These are phyloP conservation scores for Pelochelys cantorii DNA, from an alignment of 2,797 vertebrate species.

Conservation along the genomic window DNA sequence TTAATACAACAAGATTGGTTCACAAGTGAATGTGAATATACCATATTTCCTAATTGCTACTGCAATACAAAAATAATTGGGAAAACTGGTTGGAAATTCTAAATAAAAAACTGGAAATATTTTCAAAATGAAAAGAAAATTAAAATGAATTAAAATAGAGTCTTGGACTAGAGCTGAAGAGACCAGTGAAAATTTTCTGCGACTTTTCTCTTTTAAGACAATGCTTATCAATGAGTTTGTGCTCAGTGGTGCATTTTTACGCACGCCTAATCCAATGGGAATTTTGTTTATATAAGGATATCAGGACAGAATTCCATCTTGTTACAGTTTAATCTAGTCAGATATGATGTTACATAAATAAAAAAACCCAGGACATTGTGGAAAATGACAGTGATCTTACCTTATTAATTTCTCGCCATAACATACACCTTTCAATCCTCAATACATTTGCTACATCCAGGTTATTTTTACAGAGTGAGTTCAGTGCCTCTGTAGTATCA, in stretches of 20 bases:
- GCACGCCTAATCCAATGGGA: neutral
- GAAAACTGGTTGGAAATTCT: neutral
- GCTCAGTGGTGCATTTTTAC: neutral
- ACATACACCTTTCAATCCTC: constrained; percentile 73
- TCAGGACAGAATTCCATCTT: neutral
- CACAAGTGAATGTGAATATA: neutral
- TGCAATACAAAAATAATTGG: neutral
- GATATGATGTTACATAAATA: neutral
- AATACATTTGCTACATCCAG: constrained; percentile 80
- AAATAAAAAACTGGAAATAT: neutral
- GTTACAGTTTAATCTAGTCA: neutral
- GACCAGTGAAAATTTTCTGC: neutral
- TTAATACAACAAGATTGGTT: neutral
- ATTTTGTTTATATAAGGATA: neutral
- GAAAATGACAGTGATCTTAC: constrained; percentile 38
- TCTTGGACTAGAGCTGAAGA: neutral
- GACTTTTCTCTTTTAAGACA: neutral
- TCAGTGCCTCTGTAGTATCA: constrained; percentile 74
- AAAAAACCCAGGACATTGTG: neutral
- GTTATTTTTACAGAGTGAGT: constrained; percentile 80
- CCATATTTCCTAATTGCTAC: neutral
- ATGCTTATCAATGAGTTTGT: neutral
- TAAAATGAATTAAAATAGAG: neutral
- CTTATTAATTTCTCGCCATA: constrained; percentile 82
- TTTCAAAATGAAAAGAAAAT: neutral